Conservation (phyloP, 2,797 vertebrate species). For the Aldrovandia affinis region DNA sequence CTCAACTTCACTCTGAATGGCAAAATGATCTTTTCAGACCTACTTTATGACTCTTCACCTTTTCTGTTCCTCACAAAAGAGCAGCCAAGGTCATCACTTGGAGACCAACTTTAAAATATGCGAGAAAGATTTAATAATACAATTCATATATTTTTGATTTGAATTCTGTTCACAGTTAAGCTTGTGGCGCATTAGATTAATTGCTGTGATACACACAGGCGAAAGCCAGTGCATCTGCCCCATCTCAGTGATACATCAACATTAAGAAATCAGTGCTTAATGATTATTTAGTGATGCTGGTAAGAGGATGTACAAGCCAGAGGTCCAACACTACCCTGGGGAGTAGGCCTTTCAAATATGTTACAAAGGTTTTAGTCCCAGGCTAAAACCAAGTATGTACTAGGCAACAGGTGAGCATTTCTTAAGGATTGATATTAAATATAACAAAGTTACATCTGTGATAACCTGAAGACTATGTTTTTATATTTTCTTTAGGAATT, state of each 20-base stretch:
- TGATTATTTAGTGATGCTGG: constrained; percentile 61
- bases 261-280: constrained; percentile 60
- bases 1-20: constrained; percentile 32
- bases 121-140: constrained; percentile 52
- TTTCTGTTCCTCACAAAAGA: background rate
- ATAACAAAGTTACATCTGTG: background rate
- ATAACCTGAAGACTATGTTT: background rate
- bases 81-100: constrained; percentile 30
- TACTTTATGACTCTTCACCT: constrained; percentile 38
- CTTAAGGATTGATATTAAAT: background rate
- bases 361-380: constrained; percentile 6
- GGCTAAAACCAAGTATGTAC: background rate
- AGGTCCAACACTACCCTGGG: background rate
- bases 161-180: constrained; percentile 47
- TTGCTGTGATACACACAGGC: constrained; percentile 54
- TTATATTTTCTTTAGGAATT: constrained; percentile 16
- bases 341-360: constrained; percentile 29
- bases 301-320: background rate
- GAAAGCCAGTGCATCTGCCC: constrained; percentile 63
- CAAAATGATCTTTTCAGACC: constrained; percentile 18
- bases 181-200: constrained; percentile 63
- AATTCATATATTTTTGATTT: constrained; percentile 50
- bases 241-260: constrained; percentile 63
- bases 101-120: constrained; percentile 35
- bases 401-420: background rate